Evolutionary conservation across 2,797 vertebrate genomes (phyloP), one percentile per base, ranked within the genome.

Genomic region (Anas bahamensis): DNA sequence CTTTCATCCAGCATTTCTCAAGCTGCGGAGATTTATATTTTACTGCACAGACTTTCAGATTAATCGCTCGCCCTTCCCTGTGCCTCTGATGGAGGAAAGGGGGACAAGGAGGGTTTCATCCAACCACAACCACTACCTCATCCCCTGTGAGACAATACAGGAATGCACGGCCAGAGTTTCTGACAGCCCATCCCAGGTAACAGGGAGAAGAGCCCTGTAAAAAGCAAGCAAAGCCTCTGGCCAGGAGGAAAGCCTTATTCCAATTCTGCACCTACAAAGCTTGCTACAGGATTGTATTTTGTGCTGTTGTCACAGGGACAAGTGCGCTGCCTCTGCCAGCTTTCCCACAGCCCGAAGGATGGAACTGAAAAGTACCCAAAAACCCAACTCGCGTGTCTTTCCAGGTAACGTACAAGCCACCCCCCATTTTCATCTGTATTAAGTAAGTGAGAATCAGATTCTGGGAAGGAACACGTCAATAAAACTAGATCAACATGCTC

Each of bases 371-470:
- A 29, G 17, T 48, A 66, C 75, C 7, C 39, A 83, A 83, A 90
- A 41, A 28, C 52, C 8, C 17, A 59, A 12, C 13, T 48, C 2
- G 0, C 16, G 2, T 60, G 50, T 33, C 66, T 83, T 87, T 88
- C 69, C 66, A 71, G 66, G 64, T 91, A 77, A 77, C 44, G 11
- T 24, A 22, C 3, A 46, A 31, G 31, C 6, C 28, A 81, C 4
- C 71, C 81, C 59, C 60, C 26, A 6, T 83, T 96, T 95, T 88
- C 79, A 71, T 28, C 66, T 4, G 13, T 29, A 64, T 70, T 94
- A 48, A 83, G 71, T 94, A 48, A 83, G 71, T 13, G 83, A 88
- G 95, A 90, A 88, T 73, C 44, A 26, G 77, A 82, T 95, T 94
- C 95, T 92, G 71, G 92, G 90, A 95, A 94, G 0, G 8, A 86